Evolutionary conservation across 2,113 vertebrate species (phyloP).

Genomic region (Turdus rufiventris): DNA sequence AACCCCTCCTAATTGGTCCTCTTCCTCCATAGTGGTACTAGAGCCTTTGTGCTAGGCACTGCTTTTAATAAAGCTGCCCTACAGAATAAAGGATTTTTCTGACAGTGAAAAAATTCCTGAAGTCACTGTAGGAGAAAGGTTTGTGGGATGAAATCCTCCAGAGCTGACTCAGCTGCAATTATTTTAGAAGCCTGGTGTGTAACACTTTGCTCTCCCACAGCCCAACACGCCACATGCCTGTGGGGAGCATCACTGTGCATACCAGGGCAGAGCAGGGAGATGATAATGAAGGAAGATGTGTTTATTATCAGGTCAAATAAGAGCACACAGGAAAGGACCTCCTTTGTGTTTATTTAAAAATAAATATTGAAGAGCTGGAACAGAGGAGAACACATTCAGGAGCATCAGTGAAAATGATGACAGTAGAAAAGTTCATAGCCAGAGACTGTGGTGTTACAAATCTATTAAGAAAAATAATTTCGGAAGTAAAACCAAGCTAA

Average conservation of each 20-base stretch:
- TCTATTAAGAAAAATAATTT: background rate
- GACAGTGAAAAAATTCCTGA: background rate
- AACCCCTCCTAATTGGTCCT: background rate
- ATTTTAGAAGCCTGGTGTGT: background rate
- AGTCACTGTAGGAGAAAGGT: background rate
- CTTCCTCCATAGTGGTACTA: background rate
- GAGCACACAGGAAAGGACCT: background rate
- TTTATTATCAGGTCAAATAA: background rate
- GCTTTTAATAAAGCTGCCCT: background rate
- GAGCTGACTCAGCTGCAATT: background rate
- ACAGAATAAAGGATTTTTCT: background rate
- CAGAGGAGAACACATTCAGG: background rate
- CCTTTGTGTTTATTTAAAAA: background rate
- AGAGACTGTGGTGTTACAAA: background rate
- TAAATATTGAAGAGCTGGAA: background rate
- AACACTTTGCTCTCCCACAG: background rate
- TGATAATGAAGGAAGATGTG: background rate
- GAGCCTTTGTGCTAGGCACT: background rate
- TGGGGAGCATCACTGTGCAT: background rate
- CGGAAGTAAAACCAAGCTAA: background rate
- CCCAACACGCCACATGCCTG: rapidly evolving
- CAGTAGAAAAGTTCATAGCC: background rate
- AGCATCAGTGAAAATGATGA: background rate
- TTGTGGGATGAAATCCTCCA: background rate
- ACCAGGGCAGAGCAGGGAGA: background rate